These are phyloP conservation scores for Glyphotaelius pellucidus DNA, from an alignment of 2,888 invertebrate species.

Conservation along the genomic window DNA sequence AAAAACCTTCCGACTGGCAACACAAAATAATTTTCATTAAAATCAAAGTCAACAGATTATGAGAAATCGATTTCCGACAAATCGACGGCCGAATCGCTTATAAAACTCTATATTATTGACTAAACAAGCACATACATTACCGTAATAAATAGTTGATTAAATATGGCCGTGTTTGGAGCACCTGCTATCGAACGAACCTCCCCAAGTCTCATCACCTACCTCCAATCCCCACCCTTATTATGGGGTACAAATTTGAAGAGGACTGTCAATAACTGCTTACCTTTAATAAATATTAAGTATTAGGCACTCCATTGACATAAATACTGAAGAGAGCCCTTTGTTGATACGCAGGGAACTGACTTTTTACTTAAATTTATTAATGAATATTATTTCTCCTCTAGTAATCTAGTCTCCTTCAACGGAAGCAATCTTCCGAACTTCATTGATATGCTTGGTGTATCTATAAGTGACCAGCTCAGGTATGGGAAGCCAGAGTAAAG, in stretches of 20 bases:
- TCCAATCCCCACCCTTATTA: slow-evolving; percentile 23
- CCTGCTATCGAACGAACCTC: not conserved
- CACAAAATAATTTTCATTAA: not conserved
- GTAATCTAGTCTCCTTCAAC: no score
- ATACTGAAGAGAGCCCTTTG: not conserved
- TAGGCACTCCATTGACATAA: not conserved
- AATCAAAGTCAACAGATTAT: not conserved
- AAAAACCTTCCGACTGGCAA: not conserved
- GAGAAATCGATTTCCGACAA: not conserved
- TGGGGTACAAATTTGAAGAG: slow-evolving; percentile 40
- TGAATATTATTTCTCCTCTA: no score
- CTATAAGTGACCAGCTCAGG: no score
- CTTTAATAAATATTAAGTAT: slow-evolving; percentile 61
- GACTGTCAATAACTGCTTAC: slow-evolving; percentile 64
- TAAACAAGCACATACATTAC: not conserved
- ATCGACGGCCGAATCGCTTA: not conserved
- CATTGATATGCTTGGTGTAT: no score
- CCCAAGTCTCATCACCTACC: not conserved
- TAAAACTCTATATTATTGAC: not conserved
- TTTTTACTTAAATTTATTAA: no score
- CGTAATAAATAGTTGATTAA: not conserved
- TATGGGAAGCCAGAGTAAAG: no score
- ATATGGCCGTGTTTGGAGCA: slow-evolving; percentile 25
- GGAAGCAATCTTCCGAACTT: no score
- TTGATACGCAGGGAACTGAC: not conserved